Conservation (phyloP, 2,113 vertebrate genomes). For the Hemichromis elongatus region DNA sequence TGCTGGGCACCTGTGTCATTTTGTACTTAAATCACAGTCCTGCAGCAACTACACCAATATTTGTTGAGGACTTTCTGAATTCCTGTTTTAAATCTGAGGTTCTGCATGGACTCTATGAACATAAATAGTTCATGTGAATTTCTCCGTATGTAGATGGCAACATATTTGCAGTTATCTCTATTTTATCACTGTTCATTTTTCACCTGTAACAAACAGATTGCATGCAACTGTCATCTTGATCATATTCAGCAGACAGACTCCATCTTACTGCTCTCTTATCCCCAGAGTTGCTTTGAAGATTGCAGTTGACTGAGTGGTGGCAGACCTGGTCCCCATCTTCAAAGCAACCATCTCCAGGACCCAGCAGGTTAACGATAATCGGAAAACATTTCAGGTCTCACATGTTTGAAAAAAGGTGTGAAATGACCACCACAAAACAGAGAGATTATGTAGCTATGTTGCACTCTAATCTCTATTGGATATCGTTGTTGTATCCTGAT, state of each 20-base stretch:
- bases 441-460: not conserved
- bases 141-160: not conserved
- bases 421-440: not conserved
- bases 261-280: not conserved
- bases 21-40: not conserved
- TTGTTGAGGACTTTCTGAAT: not conserved
- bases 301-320: not conserved
- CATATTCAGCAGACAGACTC: not conserved
- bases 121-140: no score
- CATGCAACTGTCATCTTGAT: not conserved
- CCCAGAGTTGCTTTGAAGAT: not conserved
- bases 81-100: not conserved
- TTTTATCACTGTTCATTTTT: not conserved
- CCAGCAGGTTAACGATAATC: no score
- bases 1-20: not conserved
- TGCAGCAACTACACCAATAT: not conserved
- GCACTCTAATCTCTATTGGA: not conserved
- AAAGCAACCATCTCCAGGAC: not conserved
- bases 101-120: no score
- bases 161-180: not conserved
- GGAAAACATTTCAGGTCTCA: not conserved
- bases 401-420: not conserved
- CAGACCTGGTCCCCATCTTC: not conserved
- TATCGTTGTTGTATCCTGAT: not conserved
- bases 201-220: not conserved